Conservation (phyloP, 1,140 invertebrate species). For the Drosophila bocki region DNA sequence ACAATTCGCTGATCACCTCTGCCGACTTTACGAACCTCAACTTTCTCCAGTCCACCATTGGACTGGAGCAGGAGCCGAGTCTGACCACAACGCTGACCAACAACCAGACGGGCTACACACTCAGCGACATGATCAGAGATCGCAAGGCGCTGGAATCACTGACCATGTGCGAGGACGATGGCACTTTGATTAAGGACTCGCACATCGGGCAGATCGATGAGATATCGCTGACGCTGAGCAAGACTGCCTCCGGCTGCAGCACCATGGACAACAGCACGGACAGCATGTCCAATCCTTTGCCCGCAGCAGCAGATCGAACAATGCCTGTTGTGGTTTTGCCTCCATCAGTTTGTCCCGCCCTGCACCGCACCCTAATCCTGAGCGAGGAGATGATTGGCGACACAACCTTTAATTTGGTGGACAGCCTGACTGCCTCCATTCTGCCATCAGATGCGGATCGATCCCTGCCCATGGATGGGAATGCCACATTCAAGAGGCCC, state of each 20-base stretch:
- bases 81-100: conserved; percentile 53
- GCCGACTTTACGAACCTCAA: conserved; percentile 82
- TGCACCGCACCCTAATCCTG: conserved; percentile 64
- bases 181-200: conserved; percentile 80
- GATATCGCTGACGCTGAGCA: conserved; percentile 75
- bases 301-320: conserved; percentile 5
- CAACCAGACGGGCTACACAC: conserved; percentile 55
- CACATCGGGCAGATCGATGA: conserved; percentile 82
- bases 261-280: conserved; percentile 84
- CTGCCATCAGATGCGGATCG: conserved; percentile 34
- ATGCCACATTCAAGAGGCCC: conserved; percentile 59
- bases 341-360: conserved; percentile 15
- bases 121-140: conserved; percentile 79
- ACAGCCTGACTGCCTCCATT: conserved; percentile 63
- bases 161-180: conserved; percentile 78
- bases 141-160: conserved; percentile 75
- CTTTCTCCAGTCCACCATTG: conserved; percentile 75
- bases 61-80: conserved; percentile 61
- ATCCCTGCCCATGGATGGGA: conserved; percentile 22
- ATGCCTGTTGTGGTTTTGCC: neutral
- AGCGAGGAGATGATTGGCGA: conserved; percentile 80
- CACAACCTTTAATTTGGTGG: conserved; percentile 74
- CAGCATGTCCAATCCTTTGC: conserved; percentile 63
- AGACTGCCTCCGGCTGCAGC: conserved; percentile 78
- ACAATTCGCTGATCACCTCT: conserved; percentile 82